These are phyloP conservation scores for Brachyhypopomus gauderio DNA, from an alignment of 2,113 vertebrate genomes.

Conservation along the genomic window DNA sequence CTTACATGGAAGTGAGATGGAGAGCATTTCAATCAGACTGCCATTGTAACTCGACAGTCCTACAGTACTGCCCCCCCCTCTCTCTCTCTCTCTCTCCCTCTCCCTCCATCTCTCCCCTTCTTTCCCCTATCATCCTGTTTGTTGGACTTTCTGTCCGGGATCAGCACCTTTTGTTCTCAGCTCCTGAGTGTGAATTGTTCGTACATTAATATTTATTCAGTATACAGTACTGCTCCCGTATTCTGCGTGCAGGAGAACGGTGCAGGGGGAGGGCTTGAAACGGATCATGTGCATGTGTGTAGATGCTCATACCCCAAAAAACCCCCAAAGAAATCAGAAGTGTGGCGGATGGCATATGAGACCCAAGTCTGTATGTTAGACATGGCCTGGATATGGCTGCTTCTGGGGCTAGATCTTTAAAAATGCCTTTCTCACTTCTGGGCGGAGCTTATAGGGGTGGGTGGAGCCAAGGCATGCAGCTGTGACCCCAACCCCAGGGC, in stretches of 20 bases:
- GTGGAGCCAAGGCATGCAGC: no score
- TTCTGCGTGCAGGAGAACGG: constrained; percentile 39
- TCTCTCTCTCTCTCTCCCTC: constrained; percentile 25
- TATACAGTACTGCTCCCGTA: constrained; percentile 3
- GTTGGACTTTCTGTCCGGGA: constrained; percentile 57
- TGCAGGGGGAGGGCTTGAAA: constrained; percentile 55
- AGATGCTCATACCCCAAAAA: no score
- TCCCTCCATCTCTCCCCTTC: constrained; percentile 32
- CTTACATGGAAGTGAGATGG: constrained; percentile 52
- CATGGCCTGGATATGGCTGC: no score
- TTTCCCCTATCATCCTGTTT: constrained; percentile 41
- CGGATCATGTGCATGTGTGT: constrained; percentile 46
- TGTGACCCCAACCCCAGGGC: no score
- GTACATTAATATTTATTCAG: constrained; percentile 69
- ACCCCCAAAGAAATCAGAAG: no score
- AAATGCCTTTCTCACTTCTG: no score
- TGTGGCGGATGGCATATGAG: no score
- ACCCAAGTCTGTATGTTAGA: no score
- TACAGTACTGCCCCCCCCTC: constrained; percentile 49
- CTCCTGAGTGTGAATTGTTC: constrained; percentile 55
- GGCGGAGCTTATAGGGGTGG: no score
- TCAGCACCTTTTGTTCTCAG: constrained; percentile 67
- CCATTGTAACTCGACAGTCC: constrained; percentile 60
- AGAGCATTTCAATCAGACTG: constrained; percentile 67
- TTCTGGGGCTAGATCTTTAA: no score